These are phyloP conservation scores for Entelurus aequoreus DNA, from an alignment of 2,113 vertebrate genomes.

Conservation along the genomic window DNA sequence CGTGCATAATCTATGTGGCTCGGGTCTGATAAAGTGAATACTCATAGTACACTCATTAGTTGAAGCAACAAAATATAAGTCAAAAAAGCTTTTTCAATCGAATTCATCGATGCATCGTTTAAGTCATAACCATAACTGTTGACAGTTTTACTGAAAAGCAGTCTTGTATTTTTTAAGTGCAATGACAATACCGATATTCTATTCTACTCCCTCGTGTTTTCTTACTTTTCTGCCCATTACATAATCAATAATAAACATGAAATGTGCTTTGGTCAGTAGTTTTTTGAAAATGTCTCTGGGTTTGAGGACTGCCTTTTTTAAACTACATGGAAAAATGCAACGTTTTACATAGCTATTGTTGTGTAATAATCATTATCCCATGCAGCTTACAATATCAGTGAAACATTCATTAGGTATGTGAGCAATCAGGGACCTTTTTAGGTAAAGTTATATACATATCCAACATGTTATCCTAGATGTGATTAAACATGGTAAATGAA, in stretches of 20 bases:
- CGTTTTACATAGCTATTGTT: background rate
- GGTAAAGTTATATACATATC: background rate
- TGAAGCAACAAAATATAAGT: too few species aligned
- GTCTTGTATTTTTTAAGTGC: too few species aligned
- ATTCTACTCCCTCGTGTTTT: background rate
- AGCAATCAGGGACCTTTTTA: background rate
- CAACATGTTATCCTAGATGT: background rate
- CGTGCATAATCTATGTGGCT: too few species aligned
- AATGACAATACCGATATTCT: too few species aligned
- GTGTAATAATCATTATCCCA: background rate
- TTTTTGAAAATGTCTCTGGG: background rate
- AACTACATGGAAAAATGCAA: background rate
- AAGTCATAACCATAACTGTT: too few species aligned
- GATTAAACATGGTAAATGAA: background rate
- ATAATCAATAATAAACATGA: background rate
- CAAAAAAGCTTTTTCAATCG: too few species aligned
- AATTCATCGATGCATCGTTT: too few species aligned
- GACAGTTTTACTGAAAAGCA: too few species aligned
- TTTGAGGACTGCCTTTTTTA: too few species aligned
- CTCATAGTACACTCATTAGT: too few species aligned
- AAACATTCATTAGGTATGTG: background rate
- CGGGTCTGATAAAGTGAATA: too few species aligned
- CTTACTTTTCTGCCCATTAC: background rate
- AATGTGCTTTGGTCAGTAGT: background rate
- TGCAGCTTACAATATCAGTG: background rate